Base-by-base conservation (phyloP, 2,113 vertebrate genomes). In the Argyrosomus japonicus region DNA sequence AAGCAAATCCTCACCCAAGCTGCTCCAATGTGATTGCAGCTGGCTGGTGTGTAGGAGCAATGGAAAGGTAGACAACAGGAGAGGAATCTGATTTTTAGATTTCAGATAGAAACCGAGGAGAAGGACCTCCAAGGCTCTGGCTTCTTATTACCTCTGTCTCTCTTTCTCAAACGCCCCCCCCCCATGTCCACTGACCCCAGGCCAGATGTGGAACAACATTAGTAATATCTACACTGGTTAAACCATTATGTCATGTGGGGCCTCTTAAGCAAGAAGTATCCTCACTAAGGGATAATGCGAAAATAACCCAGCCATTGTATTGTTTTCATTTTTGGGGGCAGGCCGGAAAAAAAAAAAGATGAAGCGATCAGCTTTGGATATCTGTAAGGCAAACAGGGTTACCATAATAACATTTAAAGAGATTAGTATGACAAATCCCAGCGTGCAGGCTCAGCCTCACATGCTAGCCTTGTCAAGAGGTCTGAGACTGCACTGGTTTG, bases 381-480 rank as follows among this genome's bases (percentile, higher is more conserved):
- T 88, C 82, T 77, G 75, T 56, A 71, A 77, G 58, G 73, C 75
- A 88, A 93, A 88, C 83, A 54, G 15, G 75, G 87, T 92, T 90
- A 90, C 70, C 68, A 89, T 89, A 87, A 94, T 85, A 93, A 91
- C 81, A 93, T 93, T 92, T 89, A 83, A 91, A 89, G 69, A 89
- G 81, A 92, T 93, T 92, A 90, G 89, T 73, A 50, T 89, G 91
- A 91, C 91, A 93, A 90, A 83, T 90, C 92, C 87, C 91, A 84
- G 75, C 57, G 83, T 57, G 87, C 68, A 74, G 48, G 68, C 73
- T 64, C 64, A 79, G 68, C 68, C 77, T 83, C 68, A 76, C 57
- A 77, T 68, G 78, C 70, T 83, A 71, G 68, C 11, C 60, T 74
- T 69, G 62, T 86, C 81, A 51, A 74, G 74, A 77, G 77, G 76